Evolutionary conservation across 1,140 invertebrate genomes (phyloP), one percentile per base, ranked within the genome.

Genomic region (Hylaeus anthracinus): DNA sequence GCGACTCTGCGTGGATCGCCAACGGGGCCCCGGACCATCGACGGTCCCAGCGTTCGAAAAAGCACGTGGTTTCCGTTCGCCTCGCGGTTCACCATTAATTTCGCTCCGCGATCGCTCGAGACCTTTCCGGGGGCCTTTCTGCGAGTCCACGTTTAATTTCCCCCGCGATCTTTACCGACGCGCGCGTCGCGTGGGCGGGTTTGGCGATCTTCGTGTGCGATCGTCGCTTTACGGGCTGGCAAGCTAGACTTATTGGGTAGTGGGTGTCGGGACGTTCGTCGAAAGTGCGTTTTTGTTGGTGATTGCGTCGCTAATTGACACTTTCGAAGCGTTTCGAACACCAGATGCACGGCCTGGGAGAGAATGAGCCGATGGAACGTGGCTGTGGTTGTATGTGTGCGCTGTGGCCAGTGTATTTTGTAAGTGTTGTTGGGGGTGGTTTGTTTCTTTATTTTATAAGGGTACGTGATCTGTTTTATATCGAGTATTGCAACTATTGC

Each of bases 1-100:
- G 63, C 78, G 63, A 26, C 83, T 78, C 81, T 73, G 73, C 79
- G 74, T 9, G 74, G 64, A 67, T 53, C 45, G 64, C 63, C 41
- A 26, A 26, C 12, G 64, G 43, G n/a, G 15, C 41, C 14, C 14
- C 12, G 37, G 56, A 26, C 26, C 26, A 26, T 26, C 26, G 26
- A 26, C 26, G 26, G 55, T 26, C 55, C 26, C 55, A 26, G 26
- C 66, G 64, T 2, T 39, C 67, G 45, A 72, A 72, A 78, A 78
- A 78, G 15, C 75, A 72, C 75, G 75, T 53, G 51, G 61, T 63
- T 73, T 45, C 45, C 72, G 51, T 66, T 48, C 64, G 60, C 14
- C 48, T 51, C 6, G 15, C 37, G 26, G 26, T 26, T 26, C 26
- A 26, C 26, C 26, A 26, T 26, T 26, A 26, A 26, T 26, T 26